Evolutionary conservation across 2,797 vertebrate species (phyloP), one percentile per base, ranked within the genome.

Genomic region (Anguilla anguilla): DNA sequence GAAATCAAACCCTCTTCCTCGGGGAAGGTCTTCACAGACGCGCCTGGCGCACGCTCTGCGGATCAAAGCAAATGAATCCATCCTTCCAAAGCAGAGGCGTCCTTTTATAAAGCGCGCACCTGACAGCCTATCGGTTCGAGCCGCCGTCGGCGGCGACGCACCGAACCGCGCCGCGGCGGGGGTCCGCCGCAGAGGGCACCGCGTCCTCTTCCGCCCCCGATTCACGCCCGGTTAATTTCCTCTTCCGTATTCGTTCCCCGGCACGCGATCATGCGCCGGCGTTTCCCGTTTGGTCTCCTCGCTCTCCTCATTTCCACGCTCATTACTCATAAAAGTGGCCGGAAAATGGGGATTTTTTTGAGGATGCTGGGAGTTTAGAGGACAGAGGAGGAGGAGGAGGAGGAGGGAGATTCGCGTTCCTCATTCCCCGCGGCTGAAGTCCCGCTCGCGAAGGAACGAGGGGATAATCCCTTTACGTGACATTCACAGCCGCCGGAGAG

Each of bases 391-490:
- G 39, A 39, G 85, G 69, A 22, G 43, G 59, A 6, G 86, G 88
- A 28, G 77, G 72, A 61, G 22, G 57, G 91, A 81, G 19, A 87
- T 89, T 86, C 89, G 55, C 6, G 31, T 25, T 31, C 61, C 69
- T 74, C 13, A 19, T 64, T 15, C 31, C 59, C 57, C 17, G 92
- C 94, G 93, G 93, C 92, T 92, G 87, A 88, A n/a, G 90, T 92
- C 90, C 93, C 93, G 89, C 92, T 92, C 91, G 91, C 91, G 93
- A 93, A 90, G 89, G 89, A 94, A 92, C 92, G 88, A 88, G 88
- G 87, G 91, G 90, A 93, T 96, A 96, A 96, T 96, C 95, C 95
- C 90, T 91, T 96, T 96, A 95, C 93, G 93, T 96, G 95, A 96
- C 95, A 96, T 96, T 96, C 95, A 96, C 95, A 96, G 94, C 95